Percentiles rank a stretch among this genome's conserved stretches.
phyloP scores from a whole-genome alignment of 2,113 vertebrate species.

The Microtus montanus region DNA sequence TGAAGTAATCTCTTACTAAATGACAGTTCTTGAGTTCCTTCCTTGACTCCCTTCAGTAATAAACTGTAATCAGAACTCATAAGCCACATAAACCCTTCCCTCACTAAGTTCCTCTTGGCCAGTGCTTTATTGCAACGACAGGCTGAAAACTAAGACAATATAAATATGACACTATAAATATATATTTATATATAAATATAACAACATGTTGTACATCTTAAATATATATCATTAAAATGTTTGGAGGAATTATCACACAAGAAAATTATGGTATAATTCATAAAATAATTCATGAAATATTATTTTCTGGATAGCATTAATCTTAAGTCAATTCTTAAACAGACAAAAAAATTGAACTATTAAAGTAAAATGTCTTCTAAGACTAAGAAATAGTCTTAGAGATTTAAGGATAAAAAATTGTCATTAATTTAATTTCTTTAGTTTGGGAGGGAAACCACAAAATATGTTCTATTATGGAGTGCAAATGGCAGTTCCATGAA shows the following conservation, averaged over 20 bases:
- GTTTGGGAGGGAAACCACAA: not conserved
- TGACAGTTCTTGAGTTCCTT: not conserved
- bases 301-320: slow-evolving; percentile 11
- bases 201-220: not conserved
- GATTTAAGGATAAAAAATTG: not conserved
- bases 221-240: not conserved
- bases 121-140: not conserved
- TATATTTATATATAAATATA: not conserved
- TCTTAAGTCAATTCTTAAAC: slow-evolving; percentile 6
- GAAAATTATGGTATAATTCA: not conserved
- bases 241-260: not conserved
- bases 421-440: not conserved
- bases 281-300: slow-evolving; percentile 24
- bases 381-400: not conserved
- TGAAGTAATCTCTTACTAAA: not conserved
- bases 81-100: not conserved
- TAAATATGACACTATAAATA: not conserved
- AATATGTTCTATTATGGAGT: not conserved
- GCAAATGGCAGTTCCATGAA: not conserved
- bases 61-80: not conserved
- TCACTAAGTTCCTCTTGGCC: not conserved
- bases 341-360: not conserved
- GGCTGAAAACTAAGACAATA: not conserved
- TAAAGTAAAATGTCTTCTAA: not conserved
- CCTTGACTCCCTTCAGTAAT: not conserved